A percentile compares a stretch with the other conserved stretches of the same genome.
phyloP scores from a whole-genome alignment of 2,888 invertebrate species.

The Euplexia lucipara region DNA sequence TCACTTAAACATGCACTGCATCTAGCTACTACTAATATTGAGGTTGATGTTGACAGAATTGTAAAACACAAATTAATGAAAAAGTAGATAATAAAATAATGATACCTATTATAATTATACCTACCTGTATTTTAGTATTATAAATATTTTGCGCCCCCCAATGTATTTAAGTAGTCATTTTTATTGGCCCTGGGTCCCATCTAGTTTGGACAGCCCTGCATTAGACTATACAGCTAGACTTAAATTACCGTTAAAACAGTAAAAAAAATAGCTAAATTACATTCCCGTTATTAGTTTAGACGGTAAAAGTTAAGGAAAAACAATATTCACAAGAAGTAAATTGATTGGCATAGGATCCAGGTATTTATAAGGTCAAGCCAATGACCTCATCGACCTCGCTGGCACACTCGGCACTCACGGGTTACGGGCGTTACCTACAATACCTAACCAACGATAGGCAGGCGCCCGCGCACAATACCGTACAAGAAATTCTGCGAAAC shows the following conservation, averaged over 20 bases:
- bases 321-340: conserved; percentile 50
- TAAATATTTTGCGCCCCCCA: too few relatives aligned
- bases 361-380: conserved; percentile 77
- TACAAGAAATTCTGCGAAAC: conserved; percentile 75
- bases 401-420: conserved; percentile 49
- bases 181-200: too few relatives aligned
- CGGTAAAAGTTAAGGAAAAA: conserved; percentile 56
- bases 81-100: too few relatives aligned
- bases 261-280: conserved; percentile 25
- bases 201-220: too few relatives aligned
- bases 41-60: too few relatives aligned
- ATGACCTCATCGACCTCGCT: conserved; percentile 78
- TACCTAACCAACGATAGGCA: conserved; percentile 59
- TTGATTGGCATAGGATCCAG: conserved; percentile 63
- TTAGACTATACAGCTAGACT: background rate
- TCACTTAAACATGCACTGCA: too few relatives aligned
- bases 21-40: too few relatives aligned
- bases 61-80: too few relatives aligned
- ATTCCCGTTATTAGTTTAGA: conserved; percentile 39
- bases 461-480: conserved; percentile 65
- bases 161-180: too few relatives aligned
- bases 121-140: too few relatives aligned
- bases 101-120: too few relatives aligned
- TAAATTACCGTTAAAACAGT: conserved; percentile 15
- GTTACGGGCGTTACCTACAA: conserved; percentile 55